Evolutionary conservation across 2,797 vertebrate genomes (phyloP).

Genomic region (Danio kyathit): DNA sequence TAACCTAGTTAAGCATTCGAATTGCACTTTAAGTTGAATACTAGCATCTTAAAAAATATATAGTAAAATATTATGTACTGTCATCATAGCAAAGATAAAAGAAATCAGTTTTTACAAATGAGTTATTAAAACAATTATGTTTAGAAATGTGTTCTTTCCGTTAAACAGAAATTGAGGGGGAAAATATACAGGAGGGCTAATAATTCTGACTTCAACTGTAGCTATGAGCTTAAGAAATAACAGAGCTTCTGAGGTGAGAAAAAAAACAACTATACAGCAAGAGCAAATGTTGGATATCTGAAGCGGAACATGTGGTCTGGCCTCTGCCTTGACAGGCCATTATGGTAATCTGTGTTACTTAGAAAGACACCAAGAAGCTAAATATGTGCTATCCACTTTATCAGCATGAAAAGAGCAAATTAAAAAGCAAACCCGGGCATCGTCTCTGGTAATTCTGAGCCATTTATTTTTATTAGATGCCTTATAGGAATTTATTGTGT

Average conservation of each 20-base stretch:
- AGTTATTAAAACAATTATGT: too few relatives aligned
- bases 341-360: conserved; percentile 78
- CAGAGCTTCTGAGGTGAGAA: conserved; percentile 37
- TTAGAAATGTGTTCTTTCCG: too few relatives aligned
- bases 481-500: conserved; percentile 53
- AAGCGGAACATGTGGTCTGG: conserved; percentile 68
- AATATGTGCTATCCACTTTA: conserved; percentile 72
- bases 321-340: conserved; percentile 71
- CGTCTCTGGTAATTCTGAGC: conserved; percentile 63
- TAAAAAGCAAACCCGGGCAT: conserved; percentile 67
- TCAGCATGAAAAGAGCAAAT: conserved; percentile 67
- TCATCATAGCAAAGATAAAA: too few relatives aligned
- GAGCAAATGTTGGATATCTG: conserved; percentile 71
- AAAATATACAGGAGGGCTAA: too few relatives aligned
- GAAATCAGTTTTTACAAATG: too few relatives aligned
- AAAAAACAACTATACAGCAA: conserved; percentile 50
- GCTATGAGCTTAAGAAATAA: conserved; percentile 59
- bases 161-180: too few relatives aligned
- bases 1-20: too few relatives aligned
- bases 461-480: conserved; percentile 75
- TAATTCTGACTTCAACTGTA: too few relatives aligned
- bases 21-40: too few relatives aligned
- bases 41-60: too few relatives aligned
- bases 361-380: conserved; percentile 76
- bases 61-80: too few relatives aligned